A percentile compares a stretch with the other conserved stretches of the same genome.
These are phyloP conservation scores for Danio jaintianensis DNA, from an alignment of 2,797 vertebrate species.

Conservation along the genomic window DNA sequence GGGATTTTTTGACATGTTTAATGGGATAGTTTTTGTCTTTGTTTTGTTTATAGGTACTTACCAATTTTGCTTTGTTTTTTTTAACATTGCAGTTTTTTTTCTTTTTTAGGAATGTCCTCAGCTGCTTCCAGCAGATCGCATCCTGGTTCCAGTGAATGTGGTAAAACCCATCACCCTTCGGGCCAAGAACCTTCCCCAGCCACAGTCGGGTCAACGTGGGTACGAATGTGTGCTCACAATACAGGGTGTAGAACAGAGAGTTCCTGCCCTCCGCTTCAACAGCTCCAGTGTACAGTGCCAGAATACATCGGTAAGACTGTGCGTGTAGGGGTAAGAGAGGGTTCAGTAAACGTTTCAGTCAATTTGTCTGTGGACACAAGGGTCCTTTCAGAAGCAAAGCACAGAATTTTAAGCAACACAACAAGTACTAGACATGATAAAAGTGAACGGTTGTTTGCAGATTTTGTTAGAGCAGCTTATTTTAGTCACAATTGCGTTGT, in stretches of 20 bases:
- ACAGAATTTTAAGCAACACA: constrained; percentile 25
- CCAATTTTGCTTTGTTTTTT: neutral
- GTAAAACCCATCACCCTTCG: constrained; percentile 94
- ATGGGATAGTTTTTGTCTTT: neutral
- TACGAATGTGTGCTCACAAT: constrained; percentile 95
- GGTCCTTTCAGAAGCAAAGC: constrained; percentile 12
- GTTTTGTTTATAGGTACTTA: neutral
- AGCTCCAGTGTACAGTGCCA: constrained; percentile 98
- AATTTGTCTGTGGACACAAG: constrained; percentile 55
- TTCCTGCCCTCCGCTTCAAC: constrained; percentile 95
- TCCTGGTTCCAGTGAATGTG: constrained; percentile 94
- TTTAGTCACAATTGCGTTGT: constrained; percentile 31
- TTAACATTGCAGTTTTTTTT: constrained; percentile 16
- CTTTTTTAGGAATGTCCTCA: constrained; percentile 92
- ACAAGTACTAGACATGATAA: constrained; percentile 23
- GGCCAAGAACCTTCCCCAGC: constrained; percentile 96
- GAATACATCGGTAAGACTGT: constrained; percentile 90
- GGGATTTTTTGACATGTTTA: neutral
- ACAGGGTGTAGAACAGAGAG: constrained; percentile 90
- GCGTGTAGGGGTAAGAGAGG: constrained; percentile 32
- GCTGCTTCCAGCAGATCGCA: constrained; percentile 88
- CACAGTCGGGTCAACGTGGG: constrained; percentile 93
- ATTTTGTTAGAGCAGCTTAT: constrained; percentile 11
- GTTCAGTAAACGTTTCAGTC: constrained; percentile 37
- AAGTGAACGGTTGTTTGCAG: constrained; percentile 23